Conservation (phyloP, 1,140 invertebrate species). For the Archivesica marissinica region DNA sequence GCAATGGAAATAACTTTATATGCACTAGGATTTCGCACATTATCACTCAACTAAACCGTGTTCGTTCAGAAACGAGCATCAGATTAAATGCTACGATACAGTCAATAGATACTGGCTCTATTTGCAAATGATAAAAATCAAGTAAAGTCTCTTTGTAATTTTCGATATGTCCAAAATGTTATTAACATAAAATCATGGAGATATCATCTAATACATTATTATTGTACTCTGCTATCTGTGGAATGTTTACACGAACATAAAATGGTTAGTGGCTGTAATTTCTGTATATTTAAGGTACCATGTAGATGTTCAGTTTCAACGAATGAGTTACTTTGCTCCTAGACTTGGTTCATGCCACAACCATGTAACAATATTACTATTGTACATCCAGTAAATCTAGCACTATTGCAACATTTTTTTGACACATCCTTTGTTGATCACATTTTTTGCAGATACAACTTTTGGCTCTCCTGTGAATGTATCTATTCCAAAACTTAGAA, state of each 20-base stretch:
- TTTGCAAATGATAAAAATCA: slow-evolving; percentile 53
- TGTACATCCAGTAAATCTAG: slow-evolving; percentile 42
- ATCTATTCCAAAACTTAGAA: slow-evolving; percentile 14
- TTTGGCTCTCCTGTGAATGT: slow-evolving; percentile 23
- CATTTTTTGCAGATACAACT: slow-evolving; percentile 44
- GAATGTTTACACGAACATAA: slow-evolving; percentile 12
- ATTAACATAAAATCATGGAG: slow-evolving; percentile 50
- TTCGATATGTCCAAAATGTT: slow-evolving; percentile 44
- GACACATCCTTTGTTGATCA: slow-evolving; percentile 14
- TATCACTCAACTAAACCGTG: no score
- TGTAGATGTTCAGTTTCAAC: slow-evolving; percentile 61
- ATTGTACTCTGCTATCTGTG: slow-evolving; percentile 47
- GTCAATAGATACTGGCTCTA: slow-evolving; percentile 40
- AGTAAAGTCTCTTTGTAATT: slow-evolving; percentile 44
- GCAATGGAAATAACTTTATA: no score
- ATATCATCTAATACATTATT: slow-evolving; percentile 42
- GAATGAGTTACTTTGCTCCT: slow-evolving; percentile 39
- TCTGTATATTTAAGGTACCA: slow-evolving; percentile 58
- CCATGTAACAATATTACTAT: slow-evolving; percentile 45
- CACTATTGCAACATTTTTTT: slow-evolving; percentile 41
- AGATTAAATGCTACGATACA: no score
- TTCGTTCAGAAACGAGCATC: no score
- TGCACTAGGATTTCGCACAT: no score
- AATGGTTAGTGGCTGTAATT: slow-evolving; percentile 52
- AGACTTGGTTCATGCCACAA: slow-evolving; percentile 51